phyloP scores from a whole-genome alignment of 1,140 invertebrate species.

The Cotesia vestalis region DNA sequence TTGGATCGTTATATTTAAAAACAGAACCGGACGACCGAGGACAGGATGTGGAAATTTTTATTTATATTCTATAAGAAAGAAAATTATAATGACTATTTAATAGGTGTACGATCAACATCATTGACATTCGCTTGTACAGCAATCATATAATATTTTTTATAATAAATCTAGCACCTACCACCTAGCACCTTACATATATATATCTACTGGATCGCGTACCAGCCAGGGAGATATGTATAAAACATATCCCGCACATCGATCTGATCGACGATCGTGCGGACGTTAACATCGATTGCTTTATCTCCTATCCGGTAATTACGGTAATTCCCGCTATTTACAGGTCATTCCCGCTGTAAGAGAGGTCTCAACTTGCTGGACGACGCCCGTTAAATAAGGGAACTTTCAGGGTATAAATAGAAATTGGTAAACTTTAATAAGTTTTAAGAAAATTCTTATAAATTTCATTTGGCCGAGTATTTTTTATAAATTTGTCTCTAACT shows the following conservation, averaged over 20 bases:
- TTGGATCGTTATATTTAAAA: too few species aligned
- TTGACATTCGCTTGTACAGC: constrained; percentile 15
- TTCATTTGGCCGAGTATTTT: not conserved
- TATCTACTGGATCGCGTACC: not conserved
- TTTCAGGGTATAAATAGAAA: not conserved
- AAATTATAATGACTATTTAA: constrained; percentile 15
- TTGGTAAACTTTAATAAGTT: not conserved
- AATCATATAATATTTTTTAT: constrained; percentile 10
- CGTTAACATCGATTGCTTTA: constrained; percentile 43
- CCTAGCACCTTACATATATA: not conserved
- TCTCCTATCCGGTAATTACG: constrained; percentile 46
- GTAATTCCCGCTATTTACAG: constrained; percentile 48
- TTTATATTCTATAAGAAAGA: not conserved
- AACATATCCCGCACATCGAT: constrained; percentile 17
- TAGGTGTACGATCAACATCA: constrained; percentile 1
- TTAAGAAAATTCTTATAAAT: not conserved
- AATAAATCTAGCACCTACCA: not conserved
- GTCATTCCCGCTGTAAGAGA: constrained; percentile 36
- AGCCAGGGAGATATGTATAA: too few species aligned
- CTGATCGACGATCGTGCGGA: constrained; percentile 31
- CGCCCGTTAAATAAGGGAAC: not conserved
- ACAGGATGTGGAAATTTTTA: not conserved
- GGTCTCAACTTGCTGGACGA: constrained; percentile 22
- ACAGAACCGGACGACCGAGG: too few species aligned
- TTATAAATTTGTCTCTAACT: too few species aligned